Percentiles rank a stretch among this genome's conserved stretches.
phyloP scores from a whole-genome alignment of 2,797 vertebrate genomes.

The Leuciscus waleckii region DNA sequence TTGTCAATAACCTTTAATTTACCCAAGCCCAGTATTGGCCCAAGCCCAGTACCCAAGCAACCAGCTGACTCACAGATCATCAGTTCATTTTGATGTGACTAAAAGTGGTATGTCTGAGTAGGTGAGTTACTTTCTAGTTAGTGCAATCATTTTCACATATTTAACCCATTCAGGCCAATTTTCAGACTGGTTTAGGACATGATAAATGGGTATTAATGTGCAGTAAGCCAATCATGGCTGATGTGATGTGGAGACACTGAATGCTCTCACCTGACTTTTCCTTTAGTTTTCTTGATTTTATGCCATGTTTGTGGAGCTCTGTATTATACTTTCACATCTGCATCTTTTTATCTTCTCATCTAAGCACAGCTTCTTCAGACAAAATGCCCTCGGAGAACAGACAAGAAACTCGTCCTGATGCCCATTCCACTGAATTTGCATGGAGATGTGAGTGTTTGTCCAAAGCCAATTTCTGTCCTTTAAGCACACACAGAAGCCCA shows the following conservation, averaged over 20 bases:
- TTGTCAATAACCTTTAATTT: background rate
- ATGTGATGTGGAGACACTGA: background rate
- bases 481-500: conserved; percentile 27
- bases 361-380: background rate
- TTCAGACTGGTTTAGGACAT: background rate
- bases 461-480: conserved; percentile 28
- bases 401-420: background rate
- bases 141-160: background rate
- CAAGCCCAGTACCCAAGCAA: background rate
- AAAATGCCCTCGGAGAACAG: background rate
- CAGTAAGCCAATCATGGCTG: background rate
- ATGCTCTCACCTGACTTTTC: background rate
- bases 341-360: background rate
- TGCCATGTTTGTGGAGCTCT: background rate
- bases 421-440: background rate
- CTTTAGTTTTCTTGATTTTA: background rate
- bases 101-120: background rate
- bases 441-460: conserved; percentile 36
- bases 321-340: background rate
- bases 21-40: background rate
- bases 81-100: background rate
- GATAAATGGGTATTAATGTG: background rate
- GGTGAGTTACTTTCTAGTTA: background rate
- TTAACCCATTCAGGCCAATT: background rate
- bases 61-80: background rate